Evolutionary conservation across 2,113 vertebrate genomes (phyloP), one percentile per base, ranked within the genome.

Genomic region (Aphelocoma coerulescens): DNA sequence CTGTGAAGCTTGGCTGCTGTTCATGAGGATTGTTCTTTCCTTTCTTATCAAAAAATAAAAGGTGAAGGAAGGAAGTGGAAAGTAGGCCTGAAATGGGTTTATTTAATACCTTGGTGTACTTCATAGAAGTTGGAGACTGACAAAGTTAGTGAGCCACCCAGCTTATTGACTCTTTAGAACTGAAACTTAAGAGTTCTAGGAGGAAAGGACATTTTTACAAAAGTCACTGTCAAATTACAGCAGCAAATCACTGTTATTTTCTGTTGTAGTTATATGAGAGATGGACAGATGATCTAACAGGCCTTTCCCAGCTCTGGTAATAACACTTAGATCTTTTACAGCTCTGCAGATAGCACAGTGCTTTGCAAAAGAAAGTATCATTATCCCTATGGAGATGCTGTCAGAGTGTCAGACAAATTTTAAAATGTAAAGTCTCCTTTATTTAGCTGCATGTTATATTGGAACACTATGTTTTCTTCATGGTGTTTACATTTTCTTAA

Each of bases 221-320:
- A 95, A 69, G 41, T 66, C 75, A 51, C 59, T 93, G 71, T 69
- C 67, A 94, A 88, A 93, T 88, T 78, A 49, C 46, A 71, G 85
- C 63, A 90, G 67, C 67, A 94, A 96, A 91, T 96, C 82, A 74
- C 79, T 94, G 72, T 88, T 93, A 84, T 81, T 92, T 96, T 90
- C 71, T 58, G 55, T 77, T 93, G 46, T 24, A 78, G 44, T 82
- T 91, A 39, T 35, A 71, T 63, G 79, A 93, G 79, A 91, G 66
- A 37, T 86, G 72, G 75, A 74, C 65, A 95, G 74, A 66, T 79
- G 72, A 94, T 93, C 90, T 90, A 91, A 91, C 85, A 88, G 87
- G 41, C 43, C 67, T 93, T 95, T 83, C 48, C 54, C 28, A 39
- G 91, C 27, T 7, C 78, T 76, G 80, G 74, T 85, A 91, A 65